Evolutionary conservation across 2,888 invertebrate species (phyloP).

Genomic region (Perizoma affinitatum): DNA sequence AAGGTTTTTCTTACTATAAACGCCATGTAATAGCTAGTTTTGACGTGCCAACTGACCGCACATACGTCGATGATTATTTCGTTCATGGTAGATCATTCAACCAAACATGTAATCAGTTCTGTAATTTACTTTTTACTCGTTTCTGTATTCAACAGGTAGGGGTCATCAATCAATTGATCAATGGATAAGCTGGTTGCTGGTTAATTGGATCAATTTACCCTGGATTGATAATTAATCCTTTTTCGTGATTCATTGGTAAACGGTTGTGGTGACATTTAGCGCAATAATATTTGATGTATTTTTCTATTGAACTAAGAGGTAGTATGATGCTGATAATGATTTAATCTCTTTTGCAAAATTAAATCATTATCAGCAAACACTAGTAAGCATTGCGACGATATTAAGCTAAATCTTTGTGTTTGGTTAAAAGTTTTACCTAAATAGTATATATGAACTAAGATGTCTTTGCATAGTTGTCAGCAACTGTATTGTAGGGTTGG

Average conservation of each 20-base stretch:
- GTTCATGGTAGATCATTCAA: slow-evolving; percentile 15
- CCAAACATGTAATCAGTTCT: slow-evolving; percentile 15
- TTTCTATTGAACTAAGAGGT: too few species aligned
- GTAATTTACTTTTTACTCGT: slow-evolving; percentile 14
- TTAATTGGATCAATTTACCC: slow-evolving; percentile 18
- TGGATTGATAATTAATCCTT: slow-evolving; percentile 22
- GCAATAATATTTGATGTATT: not conserved
- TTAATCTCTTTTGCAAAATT: too few species aligned
- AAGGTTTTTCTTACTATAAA: slow-evolving; percentile 25
- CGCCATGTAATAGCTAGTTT: slow-evolving; percentile 29
- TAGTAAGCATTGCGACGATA: too few species aligned
- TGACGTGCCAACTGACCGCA: slow-evolving; percentile 34
- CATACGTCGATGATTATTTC: slow-evolving; percentile 19
- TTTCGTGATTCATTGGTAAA: slow-evolving; percentile 10
- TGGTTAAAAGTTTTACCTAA: too few species aligned
- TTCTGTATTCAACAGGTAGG: slow-evolving; percentile 34
- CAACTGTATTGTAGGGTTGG: slow-evolving; percentile 22
- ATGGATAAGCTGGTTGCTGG: slow-evolving; percentile 20
- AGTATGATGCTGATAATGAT: too few species aligned
- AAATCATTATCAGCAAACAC: too few species aligned
- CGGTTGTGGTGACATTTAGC: slow-evolving; percentile 4
- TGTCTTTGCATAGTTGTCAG: slow-evolving; percentile 43
- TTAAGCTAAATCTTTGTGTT: too few species aligned
- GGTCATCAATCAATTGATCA: slow-evolving; percentile 25
- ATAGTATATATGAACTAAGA: slow-evolving; percentile 42